phyloP scores from a whole-genome alignment of 2,113 vertebrate genomes.

The Cinclus mexicanus region DNA sequence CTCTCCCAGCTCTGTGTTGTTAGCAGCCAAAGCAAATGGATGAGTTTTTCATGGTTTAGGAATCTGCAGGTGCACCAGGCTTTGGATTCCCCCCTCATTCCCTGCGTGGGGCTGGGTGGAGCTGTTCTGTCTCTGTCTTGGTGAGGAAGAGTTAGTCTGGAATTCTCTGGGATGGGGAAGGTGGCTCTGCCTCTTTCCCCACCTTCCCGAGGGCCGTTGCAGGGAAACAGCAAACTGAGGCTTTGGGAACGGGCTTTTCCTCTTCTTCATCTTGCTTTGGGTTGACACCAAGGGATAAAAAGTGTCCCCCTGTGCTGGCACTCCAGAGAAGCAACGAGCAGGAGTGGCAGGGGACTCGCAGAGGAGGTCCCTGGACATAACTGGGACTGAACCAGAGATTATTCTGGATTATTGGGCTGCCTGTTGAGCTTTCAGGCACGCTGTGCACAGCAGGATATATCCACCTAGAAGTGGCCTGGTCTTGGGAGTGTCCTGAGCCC shows the following conservation, averaged over 20 bases:
- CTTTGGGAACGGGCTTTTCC: not conserved
- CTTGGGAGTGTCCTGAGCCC: not conserved
- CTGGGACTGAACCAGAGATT: not conserved
- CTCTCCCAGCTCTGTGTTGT: not conserved
- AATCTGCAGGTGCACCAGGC: not conserved
- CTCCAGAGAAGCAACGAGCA: accelerated
- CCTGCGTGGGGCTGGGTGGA: not conserved
- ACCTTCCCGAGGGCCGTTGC: not conserved
- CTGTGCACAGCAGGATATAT: not conserved
- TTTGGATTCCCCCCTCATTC: accelerated
- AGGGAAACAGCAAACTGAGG: not conserved
- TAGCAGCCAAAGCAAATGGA: not conserved
- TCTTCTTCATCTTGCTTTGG: not conserved
- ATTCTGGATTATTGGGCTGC: not conserved
- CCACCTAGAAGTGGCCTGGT: not conserved
- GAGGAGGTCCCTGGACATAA: not conserved
- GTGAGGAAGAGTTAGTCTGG: not conserved
- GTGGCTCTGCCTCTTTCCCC: not conserved
- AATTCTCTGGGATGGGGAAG: not conserved
- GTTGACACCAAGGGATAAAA: not conserved
- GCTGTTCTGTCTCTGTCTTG: not conserved
- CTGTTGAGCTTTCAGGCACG: not conserved
- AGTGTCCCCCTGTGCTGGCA: not conserved
- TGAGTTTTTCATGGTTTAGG: not conserved
- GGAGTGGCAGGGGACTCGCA: not conserved